A percentile compares a stretch with the other conserved stretches of the same genome.
phyloP scores from a whole-genome alignment of 2,888 invertebrate species.

The Epinotia brunnichana region DNA sequence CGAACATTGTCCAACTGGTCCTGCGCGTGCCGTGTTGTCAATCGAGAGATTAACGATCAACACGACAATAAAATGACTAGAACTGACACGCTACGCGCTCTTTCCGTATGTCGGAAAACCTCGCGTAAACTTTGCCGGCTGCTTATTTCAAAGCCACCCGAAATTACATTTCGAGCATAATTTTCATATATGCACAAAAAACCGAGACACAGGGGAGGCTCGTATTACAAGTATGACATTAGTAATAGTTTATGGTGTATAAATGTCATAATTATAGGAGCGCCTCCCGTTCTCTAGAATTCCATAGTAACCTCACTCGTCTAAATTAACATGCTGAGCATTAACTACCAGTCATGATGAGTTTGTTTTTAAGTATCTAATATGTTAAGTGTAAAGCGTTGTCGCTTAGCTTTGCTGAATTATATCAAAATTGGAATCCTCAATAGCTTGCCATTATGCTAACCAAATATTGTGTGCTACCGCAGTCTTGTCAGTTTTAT shows the following conservation, averaged over 20 bases:
- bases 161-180: not conserved
- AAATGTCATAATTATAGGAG: slow-evolving; percentile 9
- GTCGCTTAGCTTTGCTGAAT: not conserved
- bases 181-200: too few species aligned
- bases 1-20: too few species aligned
- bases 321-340: slow-evolving; percentile 2
- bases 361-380: not conserved
- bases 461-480: not conserved
- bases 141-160: not conserved
- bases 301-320: slow-evolving; percentile 7
- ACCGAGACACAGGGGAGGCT: not conserved
- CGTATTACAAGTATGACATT: not conserved
- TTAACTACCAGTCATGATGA: slow-evolving; percentile 15
- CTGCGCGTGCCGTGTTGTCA: too few species aligned
- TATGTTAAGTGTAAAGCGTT: not conserved
- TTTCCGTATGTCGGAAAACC: not conserved
- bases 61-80: not conserved
- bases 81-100: not conserved
- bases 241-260: slow-evolving; percentile 1
- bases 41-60: too few species aligned
- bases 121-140: not conserved
- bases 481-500: not conserved
- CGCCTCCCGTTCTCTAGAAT: slow-evolving; percentile 1
- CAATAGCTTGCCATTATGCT: too few species aligned
- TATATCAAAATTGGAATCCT: not conserved